Evolutionary conservation across 2,888 invertebrate genomes (phyloP).

Genomic region (Mythimna ferrago): DNA sequence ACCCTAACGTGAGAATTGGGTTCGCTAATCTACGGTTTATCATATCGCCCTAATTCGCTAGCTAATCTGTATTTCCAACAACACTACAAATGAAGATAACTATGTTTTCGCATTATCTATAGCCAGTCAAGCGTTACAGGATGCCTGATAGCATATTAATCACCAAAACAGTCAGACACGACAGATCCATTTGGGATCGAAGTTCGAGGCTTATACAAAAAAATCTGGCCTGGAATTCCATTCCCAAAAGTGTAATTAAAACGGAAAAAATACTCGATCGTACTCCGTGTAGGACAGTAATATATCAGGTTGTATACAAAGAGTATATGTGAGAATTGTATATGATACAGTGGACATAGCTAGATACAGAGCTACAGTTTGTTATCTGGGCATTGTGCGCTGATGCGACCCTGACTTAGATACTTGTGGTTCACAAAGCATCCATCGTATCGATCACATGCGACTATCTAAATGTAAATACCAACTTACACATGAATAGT

Average conservation of each 20-base stretch:
- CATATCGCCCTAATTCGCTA: slow-evolving; percentile 18
- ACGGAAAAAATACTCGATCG: slow-evolving; percentile 19
- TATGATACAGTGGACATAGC: slow-evolving; percentile 45
- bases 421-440: slow-evolving; percentile 51
- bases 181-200: slow-evolving; percentile 15
- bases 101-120: slow-evolving; percentile 5
- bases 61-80: slow-evolving; percentile 18
- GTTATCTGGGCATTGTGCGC: slow-evolving; percentile 68
- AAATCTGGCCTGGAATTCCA: slow-evolving; percentile 25
- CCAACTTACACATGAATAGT: slow-evolving; percentile 9
- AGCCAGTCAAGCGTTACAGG: slow-evolving; percentile 4
- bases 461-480: slow-evolving; percentile 43
- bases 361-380: slow-evolving; percentile 37
- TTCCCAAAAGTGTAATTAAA: slow-evolving; percentile 45
- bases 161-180: slow-evolving; percentile 9
- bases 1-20: slow-evolving; percentile 40
- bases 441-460: slow-evolving; percentile 51
- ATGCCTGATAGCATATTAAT: slow-evolving; percentile 31
- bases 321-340: background rate
- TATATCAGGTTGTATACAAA: slow-evolving; percentile 25
- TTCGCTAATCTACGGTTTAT: slow-evolving; percentile 29
- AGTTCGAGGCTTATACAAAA: slow-evolving; percentile 12
- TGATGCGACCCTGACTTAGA: slow-evolving; percentile 71
- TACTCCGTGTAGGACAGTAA: slow-evolving; percentile 17
- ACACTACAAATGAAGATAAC: slow-evolving; percentile 28